Evolutionary conservation across 2,797 vertebrate genomes (phyloP).

Genomic region (Galago senegalensis): DNA sequence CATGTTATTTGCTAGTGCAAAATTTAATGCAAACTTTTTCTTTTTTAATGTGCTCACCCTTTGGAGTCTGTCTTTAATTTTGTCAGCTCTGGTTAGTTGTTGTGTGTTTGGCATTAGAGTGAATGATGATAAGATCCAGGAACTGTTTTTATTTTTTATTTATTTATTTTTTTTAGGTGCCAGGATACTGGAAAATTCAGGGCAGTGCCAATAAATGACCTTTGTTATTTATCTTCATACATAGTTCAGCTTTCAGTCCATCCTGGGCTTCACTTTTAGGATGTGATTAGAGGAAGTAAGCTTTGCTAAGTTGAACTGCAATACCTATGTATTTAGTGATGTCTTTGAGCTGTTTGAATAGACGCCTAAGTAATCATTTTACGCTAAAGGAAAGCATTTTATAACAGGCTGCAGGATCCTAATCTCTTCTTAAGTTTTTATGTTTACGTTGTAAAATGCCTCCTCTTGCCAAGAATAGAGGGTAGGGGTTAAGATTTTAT

Average conservation of each 20-base stretch:
- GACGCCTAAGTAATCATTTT: constrained; percentile 58
- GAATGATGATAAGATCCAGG: neutral
- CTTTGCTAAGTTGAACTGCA: constrained; percentile 3
- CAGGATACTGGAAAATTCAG: neutral
- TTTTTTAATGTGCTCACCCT: neutral
- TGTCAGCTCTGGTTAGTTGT: constrained; percentile 33
- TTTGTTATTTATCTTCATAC: neutral
- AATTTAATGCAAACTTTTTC: constrained; percentile 51
- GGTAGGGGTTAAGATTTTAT: neutral
- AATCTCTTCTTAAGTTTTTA: neutral
- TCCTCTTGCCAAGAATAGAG: neutral
- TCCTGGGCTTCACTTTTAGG: constrained; percentile 10
- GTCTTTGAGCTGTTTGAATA: constrained; percentile 66
- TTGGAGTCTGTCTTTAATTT: constrained; percentile 31
- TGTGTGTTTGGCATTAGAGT: neutral
- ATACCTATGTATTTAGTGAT: constrained; percentile 20
- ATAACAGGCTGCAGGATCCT: neutral
- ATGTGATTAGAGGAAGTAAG: constrained; percentile 9
- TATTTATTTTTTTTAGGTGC: neutral
- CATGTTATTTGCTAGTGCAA: constrained; percentile 48
- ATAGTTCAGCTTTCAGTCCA: neutral
- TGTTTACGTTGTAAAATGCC: neutral
- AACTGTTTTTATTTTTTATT: neutral
- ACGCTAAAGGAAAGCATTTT: constrained; percentile 44
- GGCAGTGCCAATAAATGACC: neutral